Evolutionary conservation across 2,113 vertebrate genomes (phyloP), one percentile per base, ranked within the genome.

Genomic region (Sitta europaea): DNA sequence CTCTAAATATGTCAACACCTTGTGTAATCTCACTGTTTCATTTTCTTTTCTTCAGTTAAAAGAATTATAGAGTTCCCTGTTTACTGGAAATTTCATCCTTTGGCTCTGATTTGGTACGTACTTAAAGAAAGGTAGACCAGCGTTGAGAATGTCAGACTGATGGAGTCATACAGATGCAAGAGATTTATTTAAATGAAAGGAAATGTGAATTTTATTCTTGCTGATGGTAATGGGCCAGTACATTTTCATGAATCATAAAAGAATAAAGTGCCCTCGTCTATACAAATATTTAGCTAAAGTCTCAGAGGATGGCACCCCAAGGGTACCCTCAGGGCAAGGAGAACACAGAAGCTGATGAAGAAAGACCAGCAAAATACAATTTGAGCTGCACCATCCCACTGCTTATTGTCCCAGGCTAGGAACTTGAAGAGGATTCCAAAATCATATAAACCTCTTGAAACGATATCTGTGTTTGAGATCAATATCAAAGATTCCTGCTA

Each of bases 111-210:
- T 94, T 90, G 57, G 33, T 75, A 66, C 1, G 2, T 63, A 77
- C 66, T 94, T 91, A 86, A 82, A 38, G 72, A 73, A 94, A 92
- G 78, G 78, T 76, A 82, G 65, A 82, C 70, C 72, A 94, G 10
- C 9, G 12, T 90, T 88, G 94, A 65, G 68, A 59, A 62, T 95
- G 93, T 97, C 90, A 94, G 73, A 76, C 86, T 90, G 82, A 90
- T 88, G 76, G 53, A 91, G 85, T 94, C 86, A 83, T 40, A 94
- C 35, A 81, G 79, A 92, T 80, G 74, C 51, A 63, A 93, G 75
- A 85, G 89, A 94, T 94, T 79, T 94, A 96, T 95, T 97, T 96
- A 95, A 96, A 97, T 92, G 83, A 94, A 96, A 94, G 77, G 79
- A 92, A 89, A 97, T 93, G 75, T 92, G 58, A 43, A 86, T 94